Percentiles rank a stretch among this genome's conserved stretches.
Conservation (phyloP, 2,797 vertebrate species). For the Phrynocephalus forsythii region DNA sequence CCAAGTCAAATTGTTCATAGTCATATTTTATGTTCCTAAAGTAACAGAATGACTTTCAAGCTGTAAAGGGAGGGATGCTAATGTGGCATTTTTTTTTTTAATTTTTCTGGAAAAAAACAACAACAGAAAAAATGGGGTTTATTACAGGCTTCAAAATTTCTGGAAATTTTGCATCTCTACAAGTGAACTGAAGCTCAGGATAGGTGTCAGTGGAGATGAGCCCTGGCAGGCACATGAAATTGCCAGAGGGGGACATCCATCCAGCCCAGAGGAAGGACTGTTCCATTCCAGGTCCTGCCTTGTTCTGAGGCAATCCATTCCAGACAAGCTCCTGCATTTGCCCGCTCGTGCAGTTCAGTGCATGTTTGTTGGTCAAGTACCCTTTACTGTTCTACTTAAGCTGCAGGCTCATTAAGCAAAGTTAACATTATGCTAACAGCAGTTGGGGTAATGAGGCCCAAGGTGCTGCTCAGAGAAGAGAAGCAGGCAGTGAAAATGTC, state of each 20-base stretch:
- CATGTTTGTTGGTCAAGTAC: not conserved
- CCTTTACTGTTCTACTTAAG: not conserved
- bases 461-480: constrained; percentile 23
- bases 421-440: constrained; percentile 27
- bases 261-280: not conserved
- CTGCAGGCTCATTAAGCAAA: constrained; percentile 24
- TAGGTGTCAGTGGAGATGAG: not conserved
- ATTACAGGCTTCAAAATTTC: too few species aligned
- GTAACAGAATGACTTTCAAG: too few species aligned
- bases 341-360: not conserved
- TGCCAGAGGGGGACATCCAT: not conserved
- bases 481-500: constrained; percentile 30
- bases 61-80: too few species aligned
- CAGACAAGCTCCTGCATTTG: not conserved
- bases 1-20: too few species aligned
- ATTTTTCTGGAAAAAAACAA: too few species aligned
- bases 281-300: not conserved
- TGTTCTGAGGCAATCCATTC: not conserved
- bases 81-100: too few species aligned
- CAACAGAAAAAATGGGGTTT: too few species aligned
- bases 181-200: not conserved
- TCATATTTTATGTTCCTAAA: too few species aligned
- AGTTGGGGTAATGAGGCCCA: constrained; percentile 22
- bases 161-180: too few species aligned
- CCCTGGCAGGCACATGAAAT: not conserved